phyloP scores from a whole-genome alignment of 2,888 invertebrate genomes.

The Catocala nupta region DNA sequence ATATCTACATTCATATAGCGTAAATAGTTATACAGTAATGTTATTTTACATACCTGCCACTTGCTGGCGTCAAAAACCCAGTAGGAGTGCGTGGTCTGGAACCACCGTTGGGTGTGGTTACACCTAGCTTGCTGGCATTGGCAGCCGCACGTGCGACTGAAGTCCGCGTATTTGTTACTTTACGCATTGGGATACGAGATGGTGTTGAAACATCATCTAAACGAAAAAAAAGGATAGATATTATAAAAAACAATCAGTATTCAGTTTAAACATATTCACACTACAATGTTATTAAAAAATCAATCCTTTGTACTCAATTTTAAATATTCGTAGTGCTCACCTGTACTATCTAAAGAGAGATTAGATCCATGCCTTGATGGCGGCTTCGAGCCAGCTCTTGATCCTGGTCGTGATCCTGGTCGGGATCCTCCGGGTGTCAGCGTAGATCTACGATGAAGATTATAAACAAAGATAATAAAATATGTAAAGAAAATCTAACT shows the following conservation, averaged over 20 bases:
- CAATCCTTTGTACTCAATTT: too few species aligned
- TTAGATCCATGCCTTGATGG: slow-evolving; percentile 97
- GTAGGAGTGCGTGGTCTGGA: slow-evolving; percentile 92
- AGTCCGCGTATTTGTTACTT: slow-evolving; percentile 88
- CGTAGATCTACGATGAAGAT: slow-evolving; percentile 82
- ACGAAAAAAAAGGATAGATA: neutral
- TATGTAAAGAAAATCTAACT: too few species aligned
- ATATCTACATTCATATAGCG: slow-evolving; percentile 25
- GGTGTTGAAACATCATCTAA: slow-evolving; percentile 91
- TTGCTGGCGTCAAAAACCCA: slow-evolving; percentile 92
- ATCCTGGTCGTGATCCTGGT: slow-evolving; percentile 94
- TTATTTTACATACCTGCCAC: slow-evolving; percentile 88
- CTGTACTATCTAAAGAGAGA: slow-evolving; percentile 95
- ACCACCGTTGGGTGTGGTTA: slow-evolving; percentile 87
- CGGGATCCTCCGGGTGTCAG: slow-evolving; percentile 94
- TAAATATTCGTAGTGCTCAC: slow-evolving; percentile 70
- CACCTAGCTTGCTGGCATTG: slow-evolving; percentile 87
- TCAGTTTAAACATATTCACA: too few species aligned
- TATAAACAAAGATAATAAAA: too few species aligned
- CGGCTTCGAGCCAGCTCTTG: slow-evolving; percentile 95
- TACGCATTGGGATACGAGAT: slow-evolving; percentile 93
- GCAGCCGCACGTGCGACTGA: slow-evolving; percentile 87
- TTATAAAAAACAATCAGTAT: neutral
- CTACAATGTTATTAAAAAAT: too few species aligned
- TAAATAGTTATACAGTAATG: slow-evolving; percentile 5